Conservation (phyloP, 2,797 vertebrate genomes). For the Sorex maritimensis region DNA sequence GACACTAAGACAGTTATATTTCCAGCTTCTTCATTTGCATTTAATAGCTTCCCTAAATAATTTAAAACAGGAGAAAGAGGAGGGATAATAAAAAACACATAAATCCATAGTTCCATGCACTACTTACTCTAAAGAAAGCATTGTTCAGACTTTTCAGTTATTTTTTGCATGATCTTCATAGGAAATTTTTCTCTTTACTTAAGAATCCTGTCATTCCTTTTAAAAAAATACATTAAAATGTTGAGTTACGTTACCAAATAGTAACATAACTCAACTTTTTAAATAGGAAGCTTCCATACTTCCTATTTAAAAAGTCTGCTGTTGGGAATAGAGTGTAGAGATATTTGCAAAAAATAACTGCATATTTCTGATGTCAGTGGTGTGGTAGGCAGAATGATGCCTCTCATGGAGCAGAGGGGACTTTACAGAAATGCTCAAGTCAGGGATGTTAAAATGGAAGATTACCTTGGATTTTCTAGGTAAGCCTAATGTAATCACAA, state of each 20-base stretch:
- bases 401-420: neutral
- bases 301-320: neutral
- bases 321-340: neutral
- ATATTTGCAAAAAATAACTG: neutral
- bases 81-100: neutral
- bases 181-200: neutral
- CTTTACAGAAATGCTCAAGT: neutral
- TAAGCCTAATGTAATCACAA: neutral
- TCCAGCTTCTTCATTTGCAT: neutral
- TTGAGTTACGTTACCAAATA: neutral
- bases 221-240: neutral
- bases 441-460: neutral
- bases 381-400: neutral
- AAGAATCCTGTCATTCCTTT: neutral
- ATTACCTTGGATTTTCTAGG: neutral
- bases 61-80: neutral
- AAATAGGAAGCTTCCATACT: neutral
- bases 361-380: neutral
- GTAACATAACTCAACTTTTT: too few species aligned
- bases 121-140: neutral
- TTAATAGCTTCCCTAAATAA: neutral
- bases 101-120: neutral
- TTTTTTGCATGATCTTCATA: constrained; percentile 17
- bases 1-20: neutral
- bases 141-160: neutral